Evolutionary conservation across 2,888 invertebrate genomes (phyloP), one percentile per base, ranked within the genome.

Genomic region (Ophion costatus): DNA sequence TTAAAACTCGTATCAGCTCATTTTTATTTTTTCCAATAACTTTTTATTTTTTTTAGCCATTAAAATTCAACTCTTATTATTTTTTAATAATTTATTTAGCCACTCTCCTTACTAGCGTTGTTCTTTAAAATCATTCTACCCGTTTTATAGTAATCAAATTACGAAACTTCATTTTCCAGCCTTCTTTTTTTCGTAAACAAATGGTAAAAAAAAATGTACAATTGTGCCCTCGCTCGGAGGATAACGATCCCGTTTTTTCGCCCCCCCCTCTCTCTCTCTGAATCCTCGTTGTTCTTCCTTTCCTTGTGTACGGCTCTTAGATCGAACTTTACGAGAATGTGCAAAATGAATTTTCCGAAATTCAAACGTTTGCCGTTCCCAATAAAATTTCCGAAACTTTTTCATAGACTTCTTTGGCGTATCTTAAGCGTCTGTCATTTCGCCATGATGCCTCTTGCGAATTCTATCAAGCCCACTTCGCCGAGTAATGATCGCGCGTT

Each of bases 301-400:
- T 63, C 73, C 77, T 73, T 69, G 38, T 56, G 56, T 83, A 57
- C 69, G 78, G 64, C 69, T 74, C 45, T 59, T 83, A 71, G 42
- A 66, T 57, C 14, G 71, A 51, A 78, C 71, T 66, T 10, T 56
- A 51, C 20, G 38, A 73, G 57, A 59, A 38, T 20, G 73, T 57
- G 73, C 61, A 14, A 59, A 59, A 57, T 20, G 11, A 42, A 42
- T n/a, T 73, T 73, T 73, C 38, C 33, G 22, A 51, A 51, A 51
- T 51, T 4, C 51, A 17, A 4, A 17, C 14, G 51, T 51, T 51
- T 14, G 17, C 51, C 51, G 51, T 51, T 51, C 51, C 51, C 5
- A 17, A 51, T 2, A 14, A 51, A 51, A 51, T 51, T 51, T 51
- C 2, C 51, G 17, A 51, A 51, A 17, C 17, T 14, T 51, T 51